Evolutionary conservation across 2,797 vertebrate species (phyloP), one percentile per base, ranked within the genome.

Genomic region (Emydoidea blandingii): DNA sequence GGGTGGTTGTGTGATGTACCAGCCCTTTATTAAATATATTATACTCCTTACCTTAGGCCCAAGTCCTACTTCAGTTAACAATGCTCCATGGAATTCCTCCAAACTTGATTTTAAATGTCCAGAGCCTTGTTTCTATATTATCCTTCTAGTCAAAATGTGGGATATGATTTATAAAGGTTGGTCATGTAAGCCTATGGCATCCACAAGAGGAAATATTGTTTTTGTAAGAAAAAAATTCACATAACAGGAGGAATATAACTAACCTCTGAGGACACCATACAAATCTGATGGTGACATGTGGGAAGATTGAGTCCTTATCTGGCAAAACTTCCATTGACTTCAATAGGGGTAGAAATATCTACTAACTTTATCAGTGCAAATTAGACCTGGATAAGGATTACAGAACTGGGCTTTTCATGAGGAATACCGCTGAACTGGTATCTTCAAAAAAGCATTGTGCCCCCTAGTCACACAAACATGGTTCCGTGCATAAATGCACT

Each of bases 21-120:
- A 59, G 57, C 11, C 29, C 29, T 34, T 90, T 44, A 37, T 14
- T n/a, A 25, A 23, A 16, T 29, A 86, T 62, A 84, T 8, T 16
- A 3, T n/a, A 0, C 25, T 56, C 1, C 1, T 68, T 47, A 53
- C 1, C 83, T 92, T 83, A 15, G 0, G 0, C 49, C 53, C 59
- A 34, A 62, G 57, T 31, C 57, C 57, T 25, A 7, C 3, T 8
- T 79, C 16, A 4, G 0, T 0, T 29, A 31, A 4, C 14, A 49
- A 2, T 2, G 27, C 83, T 56, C 1, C 3, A 5, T 1, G 27
- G 37, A 0, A 0, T 29, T 92, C 89, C 57, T 7, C 47, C 53
- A 0, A 37, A 21, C 78, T 21, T 8, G 16, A 4, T 23, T 23
- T n/a, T 11, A 49, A 27, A 18, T 23, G 8, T 5, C 79, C 3